Conservation (phyloP, 1,140 invertebrate genomes). For the Drosophila murphyi region DNA sequence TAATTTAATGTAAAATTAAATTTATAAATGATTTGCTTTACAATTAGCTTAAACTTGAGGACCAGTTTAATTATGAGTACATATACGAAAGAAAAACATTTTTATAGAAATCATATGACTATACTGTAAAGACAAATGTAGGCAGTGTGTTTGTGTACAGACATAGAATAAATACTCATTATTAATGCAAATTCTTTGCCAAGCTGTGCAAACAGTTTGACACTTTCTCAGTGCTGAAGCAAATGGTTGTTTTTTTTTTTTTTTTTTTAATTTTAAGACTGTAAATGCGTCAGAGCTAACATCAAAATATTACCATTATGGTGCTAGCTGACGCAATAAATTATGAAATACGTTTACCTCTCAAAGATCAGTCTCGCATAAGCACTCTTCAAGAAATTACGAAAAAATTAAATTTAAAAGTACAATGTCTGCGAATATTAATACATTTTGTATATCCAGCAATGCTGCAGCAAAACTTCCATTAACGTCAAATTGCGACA, state of each 20-base stretch:
- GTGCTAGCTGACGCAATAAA: no score
- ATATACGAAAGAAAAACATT: no score
- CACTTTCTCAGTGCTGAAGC: conserved; percentile 7
- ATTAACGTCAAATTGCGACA: conserved; percentile 55
- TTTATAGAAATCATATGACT: no score
- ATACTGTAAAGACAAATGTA: not conserved
- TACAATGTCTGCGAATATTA: conserved; percentile 52
- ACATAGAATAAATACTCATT: not conserved
- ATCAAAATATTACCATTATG: no score
- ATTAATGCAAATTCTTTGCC: conserved; percentile 1
- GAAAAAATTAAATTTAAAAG: conserved; percentile 20
- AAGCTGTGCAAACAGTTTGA: conserved; percentile 22
- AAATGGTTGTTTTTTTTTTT: conserved; percentile 10
- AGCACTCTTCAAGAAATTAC: not conserved
- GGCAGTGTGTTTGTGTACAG: no score
- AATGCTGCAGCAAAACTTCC: conserved; percentile 19
- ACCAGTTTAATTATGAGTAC: no score
- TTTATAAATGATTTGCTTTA: no score
- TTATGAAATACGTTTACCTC: conserved; percentile 9
- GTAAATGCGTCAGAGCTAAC: no score
- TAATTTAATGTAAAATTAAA: no score
- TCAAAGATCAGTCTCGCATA: not conserved
- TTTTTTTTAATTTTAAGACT: not conserved
- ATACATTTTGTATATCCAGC: conserved; percentile 35
- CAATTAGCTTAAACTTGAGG: no score